Conservation (phyloP, 2,113 vertebrate species). For the Zingel zingel region DNA sequence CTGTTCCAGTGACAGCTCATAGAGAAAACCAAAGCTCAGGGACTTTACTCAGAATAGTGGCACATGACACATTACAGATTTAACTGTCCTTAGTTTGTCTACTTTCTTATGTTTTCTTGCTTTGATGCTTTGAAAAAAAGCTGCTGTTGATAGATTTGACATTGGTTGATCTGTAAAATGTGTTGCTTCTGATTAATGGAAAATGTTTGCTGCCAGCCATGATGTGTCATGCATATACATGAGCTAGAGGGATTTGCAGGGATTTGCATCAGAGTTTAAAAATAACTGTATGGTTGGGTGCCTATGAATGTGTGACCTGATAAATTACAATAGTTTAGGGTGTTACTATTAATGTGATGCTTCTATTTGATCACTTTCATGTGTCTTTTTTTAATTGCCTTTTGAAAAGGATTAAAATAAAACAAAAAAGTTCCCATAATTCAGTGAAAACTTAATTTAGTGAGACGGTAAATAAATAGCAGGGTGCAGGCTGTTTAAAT, state of each 20-base stretch:
- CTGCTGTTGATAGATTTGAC: conserved; percentile 15
- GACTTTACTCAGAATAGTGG: neutral
- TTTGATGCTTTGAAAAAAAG: conserved; percentile 17
- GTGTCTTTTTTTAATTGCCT: neutral
- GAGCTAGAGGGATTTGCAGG: conserved; percentile 59
- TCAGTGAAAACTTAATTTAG: conserved; percentile 3
- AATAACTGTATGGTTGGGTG: conserved; percentile 51
- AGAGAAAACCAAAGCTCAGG: neutral
- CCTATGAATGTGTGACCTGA: conserved; percentile 10
- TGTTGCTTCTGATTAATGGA: conserved; percentile 49
- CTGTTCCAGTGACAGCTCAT: neutral
- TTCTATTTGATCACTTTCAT: neutral
- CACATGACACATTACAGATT: neutral
- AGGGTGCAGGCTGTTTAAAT: conserved; percentile 17
- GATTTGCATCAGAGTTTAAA: conserved; percentile 64
- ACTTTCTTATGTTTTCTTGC: neutral
- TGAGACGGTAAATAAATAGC: conserved; percentile 32
- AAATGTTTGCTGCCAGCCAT: conserved; percentile 51
- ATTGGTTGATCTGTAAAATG: conserved; percentile 61
- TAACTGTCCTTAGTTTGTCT: neutral
- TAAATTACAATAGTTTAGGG: conserved; percentile 4
- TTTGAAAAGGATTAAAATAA: neutral
- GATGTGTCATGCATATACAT: conserved; percentile 56
- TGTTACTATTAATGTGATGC: neutral
- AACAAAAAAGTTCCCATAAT: neutral